phyloP scores from a whole-genome alignment of 2,113 vertebrate species.

The Oostethus manadensis region DNA sequence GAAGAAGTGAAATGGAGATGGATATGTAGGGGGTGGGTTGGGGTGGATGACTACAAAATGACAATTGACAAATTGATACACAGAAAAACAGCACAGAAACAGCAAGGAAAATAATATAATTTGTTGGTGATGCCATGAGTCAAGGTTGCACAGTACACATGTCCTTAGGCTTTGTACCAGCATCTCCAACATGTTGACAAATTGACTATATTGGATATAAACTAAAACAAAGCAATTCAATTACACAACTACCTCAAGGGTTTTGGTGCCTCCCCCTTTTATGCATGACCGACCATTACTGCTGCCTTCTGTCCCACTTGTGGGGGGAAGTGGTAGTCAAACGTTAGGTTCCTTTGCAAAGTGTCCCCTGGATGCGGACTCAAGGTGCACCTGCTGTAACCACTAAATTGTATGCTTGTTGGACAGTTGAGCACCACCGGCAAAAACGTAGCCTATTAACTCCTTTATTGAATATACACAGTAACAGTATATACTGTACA shows the following conservation, averaged over 20 bases:
- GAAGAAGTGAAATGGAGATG: constrained; percentile 53
- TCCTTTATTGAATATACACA: no score
- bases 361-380: constrained; percentile 21
- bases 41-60: constrained; percentile 39
- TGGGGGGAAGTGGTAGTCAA: constrained; percentile 45
- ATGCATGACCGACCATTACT: constrained; percentile 44
- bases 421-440: neutral
- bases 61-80: constrained; percentile 2
- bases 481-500: no score
- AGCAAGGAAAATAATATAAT: neutral
- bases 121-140: neutral
- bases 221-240: constrained; percentile 11
- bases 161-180: neutral
- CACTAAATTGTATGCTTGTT: neutral
- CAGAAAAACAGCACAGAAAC: neutral
- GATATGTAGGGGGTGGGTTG: constrained; percentile 46
- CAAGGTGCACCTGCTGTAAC: constrained; percentile 4
- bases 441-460: neutral
- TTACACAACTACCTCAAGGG: constrained; percentile 22
- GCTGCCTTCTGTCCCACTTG: constrained; percentile 52
- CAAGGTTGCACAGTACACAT: neutral
- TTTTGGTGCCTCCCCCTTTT: constrained; percentile 21
- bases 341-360: constrained; percentile 16
- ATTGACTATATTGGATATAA: neutral
- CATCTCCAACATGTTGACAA: neutral